Evolutionary conservation across 2,797 vertebrate species (phyloP).

Genomic region (Kryptolebias ocellatus): DNA sequence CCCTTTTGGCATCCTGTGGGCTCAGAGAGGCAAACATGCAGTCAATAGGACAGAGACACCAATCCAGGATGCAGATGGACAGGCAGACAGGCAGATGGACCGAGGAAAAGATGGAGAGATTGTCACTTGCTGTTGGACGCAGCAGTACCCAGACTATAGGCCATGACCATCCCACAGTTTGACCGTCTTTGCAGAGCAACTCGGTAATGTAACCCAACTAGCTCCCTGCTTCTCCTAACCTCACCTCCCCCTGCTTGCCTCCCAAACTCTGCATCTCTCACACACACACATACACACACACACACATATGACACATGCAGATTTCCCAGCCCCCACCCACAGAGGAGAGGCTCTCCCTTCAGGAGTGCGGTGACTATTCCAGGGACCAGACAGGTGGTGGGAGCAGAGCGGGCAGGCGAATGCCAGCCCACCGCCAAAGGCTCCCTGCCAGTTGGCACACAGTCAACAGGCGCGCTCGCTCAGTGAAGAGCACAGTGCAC

Average conservation of each 20-base stretch:
- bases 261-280: constrained; percentile 19
- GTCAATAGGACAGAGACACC: constrained; percentile 64
- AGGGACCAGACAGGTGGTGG: constrained; percentile 83
- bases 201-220: constrained; percentile 38
- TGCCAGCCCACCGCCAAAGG: constrained; percentile 72
- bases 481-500: constrained; percentile 70
- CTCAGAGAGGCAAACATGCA: constrained; percentile 55
- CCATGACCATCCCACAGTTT: constrained; percentile 39
- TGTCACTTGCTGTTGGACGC: constrained; percentile 51
- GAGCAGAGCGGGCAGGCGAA: constrained; percentile 74
- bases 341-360: constrained; percentile 58
- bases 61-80: constrained; percentile 75
- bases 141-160: constrained; percentile 45
- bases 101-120: constrained; percentile 59
- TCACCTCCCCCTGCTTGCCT: constrained; percentile 34
- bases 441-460: constrained; percentile 77
- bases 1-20: constrained; percentile 36
- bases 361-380: constrained; percentile 74
- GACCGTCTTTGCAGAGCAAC: constrained; percentile 39
- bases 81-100: constrained; percentile 77
- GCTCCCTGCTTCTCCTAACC: constrained; percentile 45
- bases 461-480: constrained; percentile 68
- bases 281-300: constrained; percentile 15
- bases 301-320: constrained; percentile 8
- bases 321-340: constrained; percentile 25